These are phyloP conservation scores for Actinostola sp. DNA, from an alignment of 92 coral and sea anemone genomes.

Conservation along the genomic window DNA sequence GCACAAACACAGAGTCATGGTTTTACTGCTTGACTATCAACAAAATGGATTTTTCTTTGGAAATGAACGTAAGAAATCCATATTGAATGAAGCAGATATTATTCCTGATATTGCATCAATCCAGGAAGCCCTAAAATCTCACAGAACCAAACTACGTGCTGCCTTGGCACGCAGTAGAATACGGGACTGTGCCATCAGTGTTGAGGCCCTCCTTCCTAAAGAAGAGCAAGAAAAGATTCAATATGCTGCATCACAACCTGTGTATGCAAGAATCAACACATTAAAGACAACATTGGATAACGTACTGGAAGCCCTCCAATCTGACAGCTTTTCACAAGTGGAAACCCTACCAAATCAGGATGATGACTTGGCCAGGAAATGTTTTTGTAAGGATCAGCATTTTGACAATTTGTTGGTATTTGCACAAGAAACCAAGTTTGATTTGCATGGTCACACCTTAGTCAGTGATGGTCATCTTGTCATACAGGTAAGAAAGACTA, in stretches of 20 bases:
- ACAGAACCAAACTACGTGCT: constrained; percentile 88
- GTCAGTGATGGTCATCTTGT: constrained; percentile 74
- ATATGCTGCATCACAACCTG: constrained; percentile 89
- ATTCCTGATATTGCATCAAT: constrained; percentile 85
- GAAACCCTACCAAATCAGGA: constrained; percentile 54
- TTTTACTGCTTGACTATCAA: constrained; percentile 92
- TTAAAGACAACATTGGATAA: constrained; percentile 66
- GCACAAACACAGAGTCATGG: constrained; percentile 90
- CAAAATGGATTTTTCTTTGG: constrained; percentile 98
- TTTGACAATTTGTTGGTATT: constrained; percentile 87
- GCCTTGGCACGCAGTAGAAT: constrained; percentile 92
- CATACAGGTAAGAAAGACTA: constrained; percentile 79
- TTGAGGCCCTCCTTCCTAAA: constrained; percentile 93
- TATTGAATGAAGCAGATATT: constrained; percentile 54
- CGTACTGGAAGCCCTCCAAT: constrained; percentile 56
- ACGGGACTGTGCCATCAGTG: constrained; percentile 95
- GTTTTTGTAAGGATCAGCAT: constrained; percentile 80
- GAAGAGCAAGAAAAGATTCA: constrained; percentile 94
- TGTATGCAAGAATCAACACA: constrained; percentile 82
- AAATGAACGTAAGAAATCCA: constrained; percentile 57
- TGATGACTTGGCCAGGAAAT: constrained; percentile 55
- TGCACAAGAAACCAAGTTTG: constrained; percentile 82
- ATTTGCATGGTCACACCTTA: constrained; percentile 82
- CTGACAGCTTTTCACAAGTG: constrained; percentile 71
- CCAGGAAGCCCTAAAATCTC: constrained; percentile 78